These are phyloP conservation scores for Agraylea sexmaculata DNA, from an alignment of 1,140 invertebrate genomes.

Conservation along the genomic window DNA sequence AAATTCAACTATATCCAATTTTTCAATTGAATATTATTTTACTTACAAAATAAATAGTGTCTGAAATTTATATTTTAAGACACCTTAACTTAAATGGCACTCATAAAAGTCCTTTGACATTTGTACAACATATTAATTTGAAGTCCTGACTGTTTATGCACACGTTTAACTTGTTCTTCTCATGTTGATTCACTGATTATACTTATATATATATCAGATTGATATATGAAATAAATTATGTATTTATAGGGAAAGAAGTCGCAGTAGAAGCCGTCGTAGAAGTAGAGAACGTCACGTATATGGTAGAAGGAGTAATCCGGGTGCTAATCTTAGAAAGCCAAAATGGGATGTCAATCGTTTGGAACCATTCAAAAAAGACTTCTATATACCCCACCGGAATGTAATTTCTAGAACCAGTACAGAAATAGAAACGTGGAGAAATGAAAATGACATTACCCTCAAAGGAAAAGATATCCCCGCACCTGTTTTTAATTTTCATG, in stretches of 20 bases:
- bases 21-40: no score
- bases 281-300: slow-evolving; percentile 41
- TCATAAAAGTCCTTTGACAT: no score
- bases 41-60: no score
- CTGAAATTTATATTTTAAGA: no score
- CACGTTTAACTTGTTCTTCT: no score
- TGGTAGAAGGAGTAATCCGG: slow-evolving; percentile 41
- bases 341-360: slow-evolving; percentile 67
- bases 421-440: slow-evolving; percentile 64
- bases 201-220: no score
- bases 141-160: no score
- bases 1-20: no score
- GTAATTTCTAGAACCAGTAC: slow-evolving; percentile 55
- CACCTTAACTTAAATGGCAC: no score
- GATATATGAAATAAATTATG: no score
- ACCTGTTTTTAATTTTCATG: slow-evolving; percentile 72
- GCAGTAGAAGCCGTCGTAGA: slow-evolving; percentile 34
- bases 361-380: slow-evolving; percentile 86
- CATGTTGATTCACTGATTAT: no score
- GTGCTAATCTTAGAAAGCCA: slow-evolving; percentile 50
- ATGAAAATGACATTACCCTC: slow-evolving; percentile 67
- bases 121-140: no score
- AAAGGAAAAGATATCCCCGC: slow-evolving; percentile 69
- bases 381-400: slow-evolving; percentile 70
- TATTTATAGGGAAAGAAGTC: slow-evolving; percentile 27